Evolutionary conservation across 2,888 invertebrate species (phyloP), one percentile per base, ranked within the genome.

Genomic region (Amiota minor): DNA sequence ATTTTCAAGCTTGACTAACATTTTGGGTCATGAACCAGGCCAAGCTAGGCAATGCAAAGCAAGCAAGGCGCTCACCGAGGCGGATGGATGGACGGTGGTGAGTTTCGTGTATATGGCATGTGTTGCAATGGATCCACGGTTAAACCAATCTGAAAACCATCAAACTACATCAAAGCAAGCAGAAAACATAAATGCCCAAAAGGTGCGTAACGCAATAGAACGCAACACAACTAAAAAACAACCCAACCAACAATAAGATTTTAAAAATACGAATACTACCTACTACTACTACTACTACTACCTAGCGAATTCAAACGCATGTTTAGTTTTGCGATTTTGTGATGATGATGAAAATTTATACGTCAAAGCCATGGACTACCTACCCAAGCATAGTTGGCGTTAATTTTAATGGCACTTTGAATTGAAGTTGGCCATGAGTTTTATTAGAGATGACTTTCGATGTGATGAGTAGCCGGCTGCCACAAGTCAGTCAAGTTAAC

Each of bases 1-100:
- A 77, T 76, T 78, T 80, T 76, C 75, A 80, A 73, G 80, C 80
- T 78, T 80, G 77, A 78, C 74, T 78, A 77, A 76, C 80, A 80
- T 80, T 80, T 74, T 80, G 76, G 80, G 80, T 80, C 80, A 80
- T 76, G 78, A 80, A 75, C 80, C 76, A 65, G 50, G 70, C 47
- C 6, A 62, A 45, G 62, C 62, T 14, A 11, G 11, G 20, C 16
- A 1, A 18, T n/a, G 9, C 12, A 72, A 73, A 70, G 23, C 12
- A 65, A 18, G 64, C 59, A 62, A 75, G 53, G 56, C 45, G 65
- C 49, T 74, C 73, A 73, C 72, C 6, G 35, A 74, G 55, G 61
- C 64, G n/a, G n/a, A 9, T 11, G 64, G 14, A 14, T 11, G 64
- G 14, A 14, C 64, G 12, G 1, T 12, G 35, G 10, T 12, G 35